Base-by-base conservation (phyloP, 2,797 vertebrate genomes). In the Adelosebastes latens region DNA sequence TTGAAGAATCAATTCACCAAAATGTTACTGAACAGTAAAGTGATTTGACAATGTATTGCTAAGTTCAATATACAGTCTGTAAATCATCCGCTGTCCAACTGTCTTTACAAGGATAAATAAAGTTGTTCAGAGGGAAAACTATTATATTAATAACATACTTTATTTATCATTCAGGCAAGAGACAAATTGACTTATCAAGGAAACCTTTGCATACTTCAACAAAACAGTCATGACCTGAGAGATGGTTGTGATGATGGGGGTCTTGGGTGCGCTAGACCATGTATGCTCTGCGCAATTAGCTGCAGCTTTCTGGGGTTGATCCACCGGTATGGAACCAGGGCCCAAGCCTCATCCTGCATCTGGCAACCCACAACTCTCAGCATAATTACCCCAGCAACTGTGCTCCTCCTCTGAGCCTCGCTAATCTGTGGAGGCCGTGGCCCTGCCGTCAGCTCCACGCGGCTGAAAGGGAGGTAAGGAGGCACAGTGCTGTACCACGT, bases 391-490 rank as follows among this genome's bases (percentile, higher is more conserved):
- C 67, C 71, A 75, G 85, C 72, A 88, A 87, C 83, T 77, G 80
- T 80, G 75, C 81, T 91, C 83, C 90, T 87, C 83, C 70, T 81
- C 72, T 83, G 72, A 73, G 86, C 88, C 82, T 90, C 66, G 59
- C 75, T 92, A 88, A 89, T 92, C 86, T 83, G 74, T 58, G 63
- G 75, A 89, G 83, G 83, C 77, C 73, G 32, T 80, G 87, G 90
- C 87, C 83, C 85, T 79, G 82, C 75, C 70, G 29, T 81, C 81
- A 81, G 77, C 92, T 90, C 84, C 55, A 61, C 69, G 59, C 12
- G 13, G 60, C 75, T 75, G 71, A 68, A 65, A 82, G 75, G 75
- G 82, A 89, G 77, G 42, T 25, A 61, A 75, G 58, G 75, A 86
- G 82, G 74, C 20, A 12, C 66, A 63, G 67, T 36, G 39, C 81